Base-by-base conservation (phyloP, 2,113 vertebrate genomes). In the Baryphthengus martii region DNA sequence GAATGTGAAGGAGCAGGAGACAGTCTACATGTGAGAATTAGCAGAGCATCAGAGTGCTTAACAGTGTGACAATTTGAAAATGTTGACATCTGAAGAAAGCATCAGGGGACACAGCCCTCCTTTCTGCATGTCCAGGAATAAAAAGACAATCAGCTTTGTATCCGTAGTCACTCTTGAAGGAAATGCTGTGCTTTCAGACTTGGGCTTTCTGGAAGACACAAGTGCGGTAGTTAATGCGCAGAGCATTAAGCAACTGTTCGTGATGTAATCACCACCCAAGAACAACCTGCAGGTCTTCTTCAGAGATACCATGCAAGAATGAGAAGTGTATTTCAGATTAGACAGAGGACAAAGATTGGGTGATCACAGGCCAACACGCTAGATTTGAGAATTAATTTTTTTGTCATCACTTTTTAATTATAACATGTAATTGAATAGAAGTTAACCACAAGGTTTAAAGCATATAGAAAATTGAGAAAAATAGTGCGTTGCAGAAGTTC, bases 21-120 rank as follows among this genome's bases (percentile, higher is more conserved):
- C 3, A 6, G 17, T 42, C 9, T 68, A 47, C 6, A 0, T 20
- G 33, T 42, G 3, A 0, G 47, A 50, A 45, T 0, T 3, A 7
- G 18, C 23, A 52, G 61, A 47, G 14, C 35, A 4, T 0, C 84
- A 73, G 31, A 58, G 15, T 11, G 17, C 4, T 0, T 45, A 58
- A 39, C 24, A 35, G 11, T 28, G 19, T 4, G 15, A 16, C 40
- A 45, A 1, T 40, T 44, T 11, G 23, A 45, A 74, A 68, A 61
- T 35, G 26, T 67, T 31, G 13, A 10, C 11, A 0, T 75, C 3
- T 7, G 21, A 91, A 85, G 9, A 24, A 91, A 85, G 9, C 18
- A 55, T 66, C 11, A 25, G 40, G 29, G 71, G 33, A 18, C 17
- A 8, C 13, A 76, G 10, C 49, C 19, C 24, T 88, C 49, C 28